Evolutionary conservation across 2,113 vertebrate species (phyloP).

Genomic region (Phrynosoma platyrhinos): DNA sequence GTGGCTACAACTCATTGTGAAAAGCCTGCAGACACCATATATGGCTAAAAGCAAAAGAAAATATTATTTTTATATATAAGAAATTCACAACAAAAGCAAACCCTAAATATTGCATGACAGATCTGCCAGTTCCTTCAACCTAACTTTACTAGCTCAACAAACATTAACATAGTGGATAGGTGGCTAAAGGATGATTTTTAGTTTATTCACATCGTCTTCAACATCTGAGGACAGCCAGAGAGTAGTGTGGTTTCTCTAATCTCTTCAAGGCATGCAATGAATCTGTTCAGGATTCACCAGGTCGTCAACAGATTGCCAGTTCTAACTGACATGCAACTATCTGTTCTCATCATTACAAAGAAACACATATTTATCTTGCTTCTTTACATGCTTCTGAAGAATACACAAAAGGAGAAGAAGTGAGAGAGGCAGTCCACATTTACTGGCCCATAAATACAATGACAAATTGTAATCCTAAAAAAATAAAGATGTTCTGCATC

Average conservation of each 20-base stretch:
- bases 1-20: constrained; percentile 19
- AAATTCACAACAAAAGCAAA: not conserved
- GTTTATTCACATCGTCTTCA: not conserved
- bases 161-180: not conserved
- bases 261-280: not conserved
- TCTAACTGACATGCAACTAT: not conserved
- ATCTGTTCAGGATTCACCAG: too few relatives aligned
- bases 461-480: not conserved
- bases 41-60: not conserved
- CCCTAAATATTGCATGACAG: not conserved
- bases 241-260: too few relatives aligned
- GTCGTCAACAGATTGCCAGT: too few relatives aligned
- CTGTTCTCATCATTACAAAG: not conserved
- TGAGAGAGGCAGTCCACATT: too few relatives aligned
- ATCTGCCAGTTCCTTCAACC: not conserved
- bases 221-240: not conserved
- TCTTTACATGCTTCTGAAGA: not conserved
- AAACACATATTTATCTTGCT: not conserved
- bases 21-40: constrained; percentile 1
- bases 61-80: not conserved
- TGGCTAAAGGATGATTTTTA: not conserved
- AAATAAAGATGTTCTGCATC: not conserved
- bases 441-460: not conserved
- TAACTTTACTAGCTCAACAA: not conserved
- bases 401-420: not conserved